phyloP scores from a whole-genome alignment of 2,113 vertebrate genomes.

The Trogon melanurus region DNA sequence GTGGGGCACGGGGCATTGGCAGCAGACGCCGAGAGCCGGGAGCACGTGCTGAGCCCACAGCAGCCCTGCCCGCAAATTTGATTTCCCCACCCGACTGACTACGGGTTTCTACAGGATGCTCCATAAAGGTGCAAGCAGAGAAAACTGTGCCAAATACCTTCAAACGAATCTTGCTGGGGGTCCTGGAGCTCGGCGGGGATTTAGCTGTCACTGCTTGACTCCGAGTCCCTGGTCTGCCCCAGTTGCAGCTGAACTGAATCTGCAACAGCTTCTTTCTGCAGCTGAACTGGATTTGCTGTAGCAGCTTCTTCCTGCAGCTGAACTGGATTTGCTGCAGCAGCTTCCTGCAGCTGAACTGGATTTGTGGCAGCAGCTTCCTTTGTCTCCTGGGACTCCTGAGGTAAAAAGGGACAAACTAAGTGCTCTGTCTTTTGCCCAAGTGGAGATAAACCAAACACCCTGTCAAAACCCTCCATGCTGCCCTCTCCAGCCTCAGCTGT shows the following conservation, averaged over 20 bases:
- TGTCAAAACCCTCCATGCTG: background rate
- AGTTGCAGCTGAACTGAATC: conserved; percentile 63
- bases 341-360: conserved; percentile 76
- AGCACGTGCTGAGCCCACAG: background rate
- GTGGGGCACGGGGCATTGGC: too few relatives aligned
- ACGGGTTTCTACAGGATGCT: background rate
- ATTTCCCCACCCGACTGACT: background rate
- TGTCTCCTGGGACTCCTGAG: conserved; percentile 88
- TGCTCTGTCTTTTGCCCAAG: background rate
- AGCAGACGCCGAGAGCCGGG: background rate
- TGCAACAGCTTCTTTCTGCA: too few relatives aligned
- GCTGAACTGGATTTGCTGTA: too few relatives aligned
- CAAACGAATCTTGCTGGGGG: fast-evolving
- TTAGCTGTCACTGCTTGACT: conserved; percentile 84
- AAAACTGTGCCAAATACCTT: background rate
- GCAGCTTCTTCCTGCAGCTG: conserved; percentile 50
- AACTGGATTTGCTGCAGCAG: conserved; percentile 43
- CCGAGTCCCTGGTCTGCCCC: conserved; percentile 76
- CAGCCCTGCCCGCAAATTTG: fast-evolving
- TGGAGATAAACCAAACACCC: background rate
- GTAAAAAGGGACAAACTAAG: background rate
- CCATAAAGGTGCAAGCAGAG: background rate
- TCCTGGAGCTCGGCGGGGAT: background rate
- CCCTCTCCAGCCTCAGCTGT: background rate
- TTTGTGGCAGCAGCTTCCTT: conserved; percentile 75